phyloP scores from a whole-genome alignment of 2,113 vertebrate genomes.

The Charadrius vociferus region DNA sequence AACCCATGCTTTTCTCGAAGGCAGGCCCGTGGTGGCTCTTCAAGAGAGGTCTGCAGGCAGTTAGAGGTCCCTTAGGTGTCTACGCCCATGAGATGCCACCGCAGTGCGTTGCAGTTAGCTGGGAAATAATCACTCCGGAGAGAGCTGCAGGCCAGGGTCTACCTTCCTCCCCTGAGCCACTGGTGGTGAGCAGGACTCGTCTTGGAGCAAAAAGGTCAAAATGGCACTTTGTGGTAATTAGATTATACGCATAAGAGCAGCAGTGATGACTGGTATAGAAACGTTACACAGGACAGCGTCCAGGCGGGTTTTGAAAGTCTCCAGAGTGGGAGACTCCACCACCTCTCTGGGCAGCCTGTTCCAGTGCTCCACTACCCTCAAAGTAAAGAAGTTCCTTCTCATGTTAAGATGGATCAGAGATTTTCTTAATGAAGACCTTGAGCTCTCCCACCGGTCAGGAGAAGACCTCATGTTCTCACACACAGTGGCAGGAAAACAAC shows the following conservation, averaged over 20 bases:
- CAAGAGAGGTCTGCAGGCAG: neutral
- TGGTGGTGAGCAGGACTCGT: neutral
- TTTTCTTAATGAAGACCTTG: neutral
- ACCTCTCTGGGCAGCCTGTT: too few species aligned
- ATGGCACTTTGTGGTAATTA: neutral
- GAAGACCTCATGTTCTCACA: neutral
- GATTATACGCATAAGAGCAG: neutral
- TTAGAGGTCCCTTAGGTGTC: neutral
- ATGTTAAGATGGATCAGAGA: too few species aligned
- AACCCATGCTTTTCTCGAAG: neutral
- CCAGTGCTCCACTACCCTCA: too few species aligned
- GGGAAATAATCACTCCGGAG: too few species aligned
- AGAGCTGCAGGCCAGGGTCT: neutral
- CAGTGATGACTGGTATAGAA: neutral
- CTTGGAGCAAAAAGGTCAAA: neutral
- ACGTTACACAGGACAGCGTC: too few species aligned
- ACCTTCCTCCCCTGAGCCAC: neutral
- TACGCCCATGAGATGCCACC: neutral
- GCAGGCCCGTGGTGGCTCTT: neutral
- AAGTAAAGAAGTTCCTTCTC: too few species aligned
- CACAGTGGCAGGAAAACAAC: neutral
- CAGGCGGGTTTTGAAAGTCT: too few species aligned
- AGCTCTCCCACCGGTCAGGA: neutral
- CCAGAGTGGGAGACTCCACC: too few species aligned
- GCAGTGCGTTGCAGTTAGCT: neutral